Percentiles rank a stretch among this genome's conserved stretches.
Evolutionary conservation across 2,113 vertebrate species (phyloP).

Genomic region (Parotia lawesii): DNA sequence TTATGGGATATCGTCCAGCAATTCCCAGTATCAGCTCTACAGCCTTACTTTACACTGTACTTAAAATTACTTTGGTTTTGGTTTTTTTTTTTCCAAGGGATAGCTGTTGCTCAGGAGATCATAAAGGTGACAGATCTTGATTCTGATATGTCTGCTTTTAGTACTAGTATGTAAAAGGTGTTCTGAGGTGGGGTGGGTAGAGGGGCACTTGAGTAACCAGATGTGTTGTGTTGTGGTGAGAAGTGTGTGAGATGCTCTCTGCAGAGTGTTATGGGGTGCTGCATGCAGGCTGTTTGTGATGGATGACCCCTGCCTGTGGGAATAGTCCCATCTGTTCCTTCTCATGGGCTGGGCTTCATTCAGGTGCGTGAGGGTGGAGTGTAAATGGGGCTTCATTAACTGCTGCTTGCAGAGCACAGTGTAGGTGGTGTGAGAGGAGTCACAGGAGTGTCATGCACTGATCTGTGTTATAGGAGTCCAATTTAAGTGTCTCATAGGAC

Average conservation of each 20-base stretch:
- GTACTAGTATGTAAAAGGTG: not conserved
- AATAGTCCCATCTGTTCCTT: not conserved
- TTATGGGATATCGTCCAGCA: not conserved
- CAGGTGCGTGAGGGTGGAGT: not conserved
- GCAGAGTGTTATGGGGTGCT: not conserved
- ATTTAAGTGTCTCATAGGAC: not conserved
- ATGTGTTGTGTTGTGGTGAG: not conserved
- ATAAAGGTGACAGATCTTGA: not conserved
- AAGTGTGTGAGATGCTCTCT: not conserved
- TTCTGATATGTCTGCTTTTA: not conserved
- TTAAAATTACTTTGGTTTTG: not conserved
- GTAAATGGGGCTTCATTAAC: not conserved
- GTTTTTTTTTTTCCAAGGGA: not conserved
- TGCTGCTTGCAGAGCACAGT: not conserved
- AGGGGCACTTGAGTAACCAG: not conserved
- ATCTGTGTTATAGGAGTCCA: not conserved
- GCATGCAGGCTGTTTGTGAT: not conserved
- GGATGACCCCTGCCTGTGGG: not conserved
- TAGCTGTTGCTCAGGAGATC: not conserved
- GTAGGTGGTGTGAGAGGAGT: not conserved
- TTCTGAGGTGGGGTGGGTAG: not conserved
- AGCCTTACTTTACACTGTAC: not conserved
- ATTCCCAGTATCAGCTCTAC: not conserved
- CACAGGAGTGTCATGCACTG: not conserved
- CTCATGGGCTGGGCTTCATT: not conserved